Evolutionary conservation across 2,888 invertebrate genomes (phyloP), one percentile per base, ranked within the genome.

Genomic region (Neocrepidodera transversa): DNA sequence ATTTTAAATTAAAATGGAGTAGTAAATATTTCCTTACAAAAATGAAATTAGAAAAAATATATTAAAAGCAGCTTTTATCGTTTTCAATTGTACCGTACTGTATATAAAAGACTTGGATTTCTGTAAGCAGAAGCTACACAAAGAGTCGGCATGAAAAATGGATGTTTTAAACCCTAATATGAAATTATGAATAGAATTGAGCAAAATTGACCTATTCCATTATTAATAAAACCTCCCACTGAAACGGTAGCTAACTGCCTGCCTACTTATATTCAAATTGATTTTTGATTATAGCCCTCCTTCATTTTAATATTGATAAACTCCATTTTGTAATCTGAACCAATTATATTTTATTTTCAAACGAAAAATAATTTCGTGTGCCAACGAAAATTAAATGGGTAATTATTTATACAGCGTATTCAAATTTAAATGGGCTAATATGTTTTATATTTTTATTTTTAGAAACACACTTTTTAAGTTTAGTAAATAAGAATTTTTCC

Each of bases 331-430:
- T 60, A 42, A 51, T 48, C 40, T 20, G 20, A 50, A 60, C 58
- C 61, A 59, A 62, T 64, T 59, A 62, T 45, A 42, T 52, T 42
- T 42, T 61, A 61, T 64, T 64, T 35, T 38, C 35, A 10, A 14
- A 17, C 18, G 48, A 59, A 57, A 59, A 54, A 56, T 59, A 57
- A 57, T 61, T 58, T 50, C 58, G 58, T 49, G 45, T 30, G 47
- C 36, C 8, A 48, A 42, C 28, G 42, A 52, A 63, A 63, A 63
- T 63, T 63, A 63, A 51, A 63, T 28, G 45, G 45, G 36, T 59
- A 50, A 50, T 51, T 63, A 60, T 55, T 60, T 60, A 55, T 32
- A n/a, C n/a, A n/a, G n/a, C n/a, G n/a, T n/a, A n/a, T n/a, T n/a
- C n/a, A n/a, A n/a, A n/a, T n/a, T n/a, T n/a, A n/a, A n/a, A n/a